Evolutionary conservation across 2,113 vertebrate species (phyloP), one percentile per base, ranked within the genome.

Genomic region (Diphyllodes magnificus): DNA sequence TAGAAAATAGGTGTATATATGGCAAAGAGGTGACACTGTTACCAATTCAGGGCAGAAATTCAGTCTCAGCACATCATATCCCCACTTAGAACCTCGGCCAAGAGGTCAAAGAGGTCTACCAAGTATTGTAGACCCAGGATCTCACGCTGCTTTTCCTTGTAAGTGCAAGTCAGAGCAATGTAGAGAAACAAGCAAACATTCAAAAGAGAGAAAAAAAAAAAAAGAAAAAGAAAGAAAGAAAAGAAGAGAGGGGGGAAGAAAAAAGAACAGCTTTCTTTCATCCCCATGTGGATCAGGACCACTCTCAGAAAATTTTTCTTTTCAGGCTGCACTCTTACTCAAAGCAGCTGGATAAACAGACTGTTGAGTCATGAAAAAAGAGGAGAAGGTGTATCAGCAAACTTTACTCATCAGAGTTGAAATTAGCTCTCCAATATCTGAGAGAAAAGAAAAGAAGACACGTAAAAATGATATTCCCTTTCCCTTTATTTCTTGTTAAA

Each of bases 221-320:
- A 14, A 20, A 19, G 13, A 9, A 7, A 10, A n/a, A 3, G 9
- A 10, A 35, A 10, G 2, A 19, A 15, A n/a, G 1, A 15, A 19
- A 44, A 8, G 2, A 37, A 20, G 3, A 7, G 2, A 4, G 49
- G 24, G 13, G 45, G 3, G 2, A 4, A 3, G 0, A 1, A 20
- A 4, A 30, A 2, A 17, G 1, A 64, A 13, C 4, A 65, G 5
- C 24, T 81, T 89, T 65, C 2, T 30, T 93, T 87, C 51, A 78
- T 57, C 21, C 8, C 5, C 4, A 1, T 53, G n/a, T 45, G 15
- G 20, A 89, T 77, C 42, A 66, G 22, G 31, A 53, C 8, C 10
- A 73, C 12, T 59, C 7, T 68, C 25, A 49, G n/a, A 81, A 94
- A 81, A 33, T 61, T 57, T 49, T 80, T 13, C 3, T 78, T 91